Evolutionary conservation across 2,888 invertebrate species (phyloP), one percentile per base, ranked within the genome.

Genomic region (Cryptus viduatorius): DNA sequence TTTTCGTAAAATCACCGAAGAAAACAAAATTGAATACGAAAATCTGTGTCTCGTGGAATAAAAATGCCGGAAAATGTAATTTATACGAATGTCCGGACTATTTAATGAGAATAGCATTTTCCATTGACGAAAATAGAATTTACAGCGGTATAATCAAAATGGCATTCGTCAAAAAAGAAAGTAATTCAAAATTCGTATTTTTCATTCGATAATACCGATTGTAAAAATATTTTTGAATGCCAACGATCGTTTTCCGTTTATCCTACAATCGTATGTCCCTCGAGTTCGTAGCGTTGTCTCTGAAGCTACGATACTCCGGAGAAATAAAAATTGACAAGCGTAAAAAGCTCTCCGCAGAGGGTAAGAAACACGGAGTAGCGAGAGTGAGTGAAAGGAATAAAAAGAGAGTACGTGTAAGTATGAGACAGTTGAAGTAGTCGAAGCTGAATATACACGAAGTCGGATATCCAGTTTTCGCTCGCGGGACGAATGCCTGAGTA

Each of bases 321-420:
- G 67, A 59, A 72, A 75, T 68, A 69, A 81, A 81, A 75, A 75
- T 81, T 76, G 81, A 69, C 68, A 64, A 48, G 50, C 42, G 44
- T 48, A 76, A 81, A 75, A 68, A 61, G 75, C 61, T 61, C 69
- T 61, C 48, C 42, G 76, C 48, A 61, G 61, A 48, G 61, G 61
- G 48, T 61, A 31, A 78, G 48, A 24, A 69, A 31, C 53, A 53
- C n/a, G 42, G 37, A 37, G 37, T n/a, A 3, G 65, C 8, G 44
- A 14, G 19, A 67, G 44, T 56, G 46, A 24, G 14, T 19, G 46
- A 19, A 67, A 67, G 3, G 48, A 1, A 31, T 5, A 61, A 50
- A 31, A 69, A 50, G 48, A 69, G n/a, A 37, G 53, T 7, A 71
- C 53, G 37, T 37, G 37, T 37, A 37, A 42, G 14, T 48, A 61